phyloP scores from a whole-genome alignment of 2,113 vertebrate species.

The Microtus oregoni region DNA sequence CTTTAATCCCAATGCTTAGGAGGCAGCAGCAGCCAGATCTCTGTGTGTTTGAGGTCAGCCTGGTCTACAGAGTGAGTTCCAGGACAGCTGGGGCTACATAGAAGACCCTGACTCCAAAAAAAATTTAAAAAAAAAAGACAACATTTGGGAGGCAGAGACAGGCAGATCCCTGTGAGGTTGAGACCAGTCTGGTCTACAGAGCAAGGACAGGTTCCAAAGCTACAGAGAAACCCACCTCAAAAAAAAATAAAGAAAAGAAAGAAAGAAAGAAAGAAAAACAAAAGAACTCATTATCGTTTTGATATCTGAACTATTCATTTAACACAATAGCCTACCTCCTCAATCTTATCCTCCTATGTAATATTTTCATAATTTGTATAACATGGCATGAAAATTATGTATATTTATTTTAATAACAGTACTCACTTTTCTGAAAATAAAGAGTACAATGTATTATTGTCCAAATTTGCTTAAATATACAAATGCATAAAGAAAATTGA shows the following conservation, averaged over 20 bases:
- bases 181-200: too few species aligned
- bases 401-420: constrained; percentile 45
- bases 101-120: background rate
- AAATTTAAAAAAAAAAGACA: too few species aligned
- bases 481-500: constrained; percentile 62
- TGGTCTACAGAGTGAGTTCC: background rate
- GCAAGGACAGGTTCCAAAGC: too few species aligned
- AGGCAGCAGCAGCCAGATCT: background rate
- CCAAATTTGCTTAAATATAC: constrained; percentile 61
- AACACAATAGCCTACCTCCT: background rate
- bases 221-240: too few species aligned
- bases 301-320: constrained; percentile 7
- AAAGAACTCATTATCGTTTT: background rate
- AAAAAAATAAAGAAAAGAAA: background rate
- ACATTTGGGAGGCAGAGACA: too few species aligned
- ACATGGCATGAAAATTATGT: constrained; percentile 20
- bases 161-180: too few species aligned
- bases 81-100: background rate
- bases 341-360: background rate
- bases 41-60: background rate
- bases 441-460: constrained; percentile 33
- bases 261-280: too few species aligned
- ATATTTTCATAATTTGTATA: constrained; percentile 4
- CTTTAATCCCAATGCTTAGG: background rate
- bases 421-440: constrained; percentile 43